These are phyloP conservation scores for Melinaea menophilus DNA, from an alignment of 2,888 invertebrate species.

Conservation along the genomic window DNA sequence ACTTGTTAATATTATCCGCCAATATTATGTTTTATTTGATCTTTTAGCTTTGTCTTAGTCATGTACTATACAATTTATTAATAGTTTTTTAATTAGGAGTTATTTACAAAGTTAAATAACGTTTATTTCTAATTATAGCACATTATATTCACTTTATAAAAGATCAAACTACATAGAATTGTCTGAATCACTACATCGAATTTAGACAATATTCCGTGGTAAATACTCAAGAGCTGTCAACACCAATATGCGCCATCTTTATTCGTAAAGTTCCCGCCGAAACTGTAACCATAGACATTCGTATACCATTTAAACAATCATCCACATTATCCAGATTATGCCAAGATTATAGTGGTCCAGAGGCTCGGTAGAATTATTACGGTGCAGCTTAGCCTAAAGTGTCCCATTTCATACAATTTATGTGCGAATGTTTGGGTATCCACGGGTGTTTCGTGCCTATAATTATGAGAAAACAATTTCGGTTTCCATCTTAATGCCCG, in stretches of 20 bases:
- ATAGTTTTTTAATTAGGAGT: too few relatives aligned
- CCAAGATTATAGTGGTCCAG: conserved; percentile 74
- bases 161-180: too few relatives aligned
- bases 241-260: conserved; percentile 58
- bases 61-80: too few relatives aligned
- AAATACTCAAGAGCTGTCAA: conserved; percentile 36
- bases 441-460: conserved; percentile 58
- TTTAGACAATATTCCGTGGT: background rate
- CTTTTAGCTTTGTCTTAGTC: too few relatives aligned
- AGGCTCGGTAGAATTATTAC: conserved; percentile 69
- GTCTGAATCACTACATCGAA: background rate
- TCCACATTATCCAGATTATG: conserved; percentile 76
- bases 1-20: background rate
- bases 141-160: too few relatives aligned
- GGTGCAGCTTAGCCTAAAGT: conserved; percentile 70
- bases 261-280: conserved; percentile 59
- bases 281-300: conserved; percentile 59
- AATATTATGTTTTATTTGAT: background rate
- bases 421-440: conserved; percentile 73
- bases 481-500: conserved; percentile 69
- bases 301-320: conserved; percentile 69
- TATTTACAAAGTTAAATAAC: too few relatives aligned
- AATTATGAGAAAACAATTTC: conserved; percentile 79
- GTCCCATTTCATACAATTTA: conserved; percentile 75
- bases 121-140: too few relatives aligned